Conservation (phyloP, 2,113 vertebrate genomes). For the Halichoerus grypus region DNA sequence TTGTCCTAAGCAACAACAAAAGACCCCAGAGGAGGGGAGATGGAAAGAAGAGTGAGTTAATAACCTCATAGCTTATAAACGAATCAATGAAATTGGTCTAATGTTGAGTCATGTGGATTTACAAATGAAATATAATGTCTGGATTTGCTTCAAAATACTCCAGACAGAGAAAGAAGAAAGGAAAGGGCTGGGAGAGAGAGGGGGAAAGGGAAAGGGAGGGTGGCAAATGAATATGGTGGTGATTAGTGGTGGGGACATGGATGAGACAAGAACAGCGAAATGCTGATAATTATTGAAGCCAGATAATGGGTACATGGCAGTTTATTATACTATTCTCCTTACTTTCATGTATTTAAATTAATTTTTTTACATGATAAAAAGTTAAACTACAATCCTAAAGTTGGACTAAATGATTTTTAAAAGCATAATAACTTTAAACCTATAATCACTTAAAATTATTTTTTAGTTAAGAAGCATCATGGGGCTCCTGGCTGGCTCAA, state of each 20-base stretch:
- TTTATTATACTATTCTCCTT: not conserved
- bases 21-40: not conserved
- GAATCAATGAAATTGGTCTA: not conserved
- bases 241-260: not conserved
- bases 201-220: no score
- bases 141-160: slow-evolving; percentile 2
- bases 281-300: not conserved
- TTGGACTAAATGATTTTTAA: no score
- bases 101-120: not conserved
- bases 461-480: no score
- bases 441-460: no score
- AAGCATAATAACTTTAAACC: no score
- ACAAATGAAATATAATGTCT: not conserved
- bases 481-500: no score
- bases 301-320: not conserved
- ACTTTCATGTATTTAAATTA: not conserved
- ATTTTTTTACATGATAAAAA: slow-evolving; percentile 4
- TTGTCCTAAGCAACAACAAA: not conserved
- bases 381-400: not conserved
- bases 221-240: not conserved
- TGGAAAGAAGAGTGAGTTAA: not conserved
- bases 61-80: not conserved
- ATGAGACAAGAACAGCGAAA: not conserved
- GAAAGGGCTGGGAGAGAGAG: not conserved
- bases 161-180: not conserved